Base-by-base conservation (phyloP, 2,113 vertebrate species). In the Etheostoma cragini region DNA sequence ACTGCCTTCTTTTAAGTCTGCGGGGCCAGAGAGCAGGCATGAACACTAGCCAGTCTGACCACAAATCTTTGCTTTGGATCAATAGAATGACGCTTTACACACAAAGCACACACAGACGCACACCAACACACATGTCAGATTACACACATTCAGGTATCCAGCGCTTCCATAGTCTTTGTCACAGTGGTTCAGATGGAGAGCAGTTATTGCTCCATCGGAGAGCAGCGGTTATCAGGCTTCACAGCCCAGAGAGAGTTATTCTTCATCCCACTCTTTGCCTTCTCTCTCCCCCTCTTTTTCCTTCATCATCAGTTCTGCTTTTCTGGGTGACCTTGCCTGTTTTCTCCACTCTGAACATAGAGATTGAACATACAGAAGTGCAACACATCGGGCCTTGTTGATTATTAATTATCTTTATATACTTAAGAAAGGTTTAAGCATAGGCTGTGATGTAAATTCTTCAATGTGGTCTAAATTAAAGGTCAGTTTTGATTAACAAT, bases 21-120 rank as follows among this genome's bases (percentile, higher is more conserved):
- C 1, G 14, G 42, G 82, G 71, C 69, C 68, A 54, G 22, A 74
- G 81, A 82, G 47, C 35, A 33, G 72, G 46, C 56, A 33, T 76
- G 63, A 78, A 86, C 73, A 53, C 54, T 64, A 50, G 50, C 35
- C 61, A 3, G n/a, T 30, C 73, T 42, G 79, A 72, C 75, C 69
- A 66, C 66, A 84, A 83, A 82, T 85, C 60, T 67, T 67, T 38
- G 60, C 67, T 49, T 26, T 49, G 70, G 70, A 87, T 90, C 77
- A 53, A 80, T 87, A 60, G 80, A 60, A 53, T 54, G 33, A 71
- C 53, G 57, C 15, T 52, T 42, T 11, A 61, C 64, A 79, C 58
- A 61, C 53, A 42, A 21, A 52, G 53, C 66, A 65, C 76, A 60
- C 63, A 49, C 53, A 53, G 30, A 64, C 46, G 54, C 47, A 71